These are phyloP conservation scores for Propithecus deckenii DNA, from an alignment of 2,797 vertebrate genomes.

Conservation along the genomic window DNA sequence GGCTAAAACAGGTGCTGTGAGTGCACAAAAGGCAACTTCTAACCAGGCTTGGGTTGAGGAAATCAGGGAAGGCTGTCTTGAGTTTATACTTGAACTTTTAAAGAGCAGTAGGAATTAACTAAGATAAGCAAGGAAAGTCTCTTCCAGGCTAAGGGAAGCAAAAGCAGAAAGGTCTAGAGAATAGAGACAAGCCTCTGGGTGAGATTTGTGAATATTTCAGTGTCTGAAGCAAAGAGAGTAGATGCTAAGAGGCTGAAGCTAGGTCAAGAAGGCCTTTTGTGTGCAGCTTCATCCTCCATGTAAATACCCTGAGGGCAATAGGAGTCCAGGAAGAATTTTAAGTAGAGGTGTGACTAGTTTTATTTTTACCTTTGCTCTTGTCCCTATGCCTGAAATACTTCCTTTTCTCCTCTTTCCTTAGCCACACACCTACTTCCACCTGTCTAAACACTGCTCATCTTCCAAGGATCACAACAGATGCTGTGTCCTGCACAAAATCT, in stretches of 20 bases:
- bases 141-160: not conserved
- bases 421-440: not conserved
- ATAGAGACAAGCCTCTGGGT: not conserved
- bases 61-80: not conserved
- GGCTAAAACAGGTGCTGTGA: not conserved
- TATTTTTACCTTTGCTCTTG: not conserved
- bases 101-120: not conserved
- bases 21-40: not conserved
- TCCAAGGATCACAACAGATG: not conserved
- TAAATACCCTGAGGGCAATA: not conserved
- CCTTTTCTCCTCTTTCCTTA: not conserved
- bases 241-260: not conserved
- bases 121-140: conserved; percentile 2
- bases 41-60: not conserved
- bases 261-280: not conserved
- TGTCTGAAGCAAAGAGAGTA: not conserved
- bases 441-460: conserved; percentile 1
- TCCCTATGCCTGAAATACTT: not conserved
- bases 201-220: conserved; percentile 7
- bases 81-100: conserved; percentile 35
- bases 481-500: not conserved
- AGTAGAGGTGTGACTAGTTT: not conserved
- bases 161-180: not conserved
- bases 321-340: not conserved
- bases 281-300: not conserved